These are phyloP conservation scores for Sebastes schlegelii DNA, from an alignment of 2,113 vertebrate genomes.

Conservation along the genomic window DNA sequence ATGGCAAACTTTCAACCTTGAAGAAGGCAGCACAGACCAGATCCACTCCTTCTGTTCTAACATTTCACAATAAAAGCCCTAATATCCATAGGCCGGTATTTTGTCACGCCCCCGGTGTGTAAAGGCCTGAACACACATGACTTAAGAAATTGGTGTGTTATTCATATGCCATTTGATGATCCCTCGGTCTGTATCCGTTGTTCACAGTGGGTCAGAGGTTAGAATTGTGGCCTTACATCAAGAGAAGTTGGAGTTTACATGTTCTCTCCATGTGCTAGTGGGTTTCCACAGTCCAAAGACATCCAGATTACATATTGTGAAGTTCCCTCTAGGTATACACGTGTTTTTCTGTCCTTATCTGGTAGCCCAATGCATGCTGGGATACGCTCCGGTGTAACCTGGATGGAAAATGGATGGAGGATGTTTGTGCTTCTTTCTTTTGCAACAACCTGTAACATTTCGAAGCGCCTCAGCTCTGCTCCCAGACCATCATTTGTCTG, in stretches of 20 bases:
- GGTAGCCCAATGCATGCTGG: not conserved
- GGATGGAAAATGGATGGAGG: conserved; percentile 8
- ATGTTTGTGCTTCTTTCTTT: conserved; percentile 29
- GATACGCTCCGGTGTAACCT: not conserved
- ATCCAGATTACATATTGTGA: not conserved
- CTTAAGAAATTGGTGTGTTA: no score
- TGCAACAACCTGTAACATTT: conserved; percentile 58
- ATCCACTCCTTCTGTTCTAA: no score
- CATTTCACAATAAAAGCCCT: no score
- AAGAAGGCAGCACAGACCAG: no score
- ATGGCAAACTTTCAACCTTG: no score
- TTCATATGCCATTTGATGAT: no score
- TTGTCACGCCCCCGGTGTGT: no score
- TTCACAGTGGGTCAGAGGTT: conserved; percentile 5
- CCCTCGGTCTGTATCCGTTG: not conserved
- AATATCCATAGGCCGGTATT: no score
- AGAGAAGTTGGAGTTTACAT: not conserved
- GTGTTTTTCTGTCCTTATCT: conserved; percentile 11
- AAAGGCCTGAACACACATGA: no score
- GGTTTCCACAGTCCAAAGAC: not conserved
- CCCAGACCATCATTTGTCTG: conserved; percentile 61
- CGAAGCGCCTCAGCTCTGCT: conserved; percentile 33
- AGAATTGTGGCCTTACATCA: conserved; percentile 7
- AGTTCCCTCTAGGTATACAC: not conserved
- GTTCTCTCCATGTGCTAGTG: not conserved